Evolutionary conservation across 2,888 invertebrate species (phyloP), one percentile per base, ranked within the genome.

Genomic region (Cataglyphis livida): DNA sequence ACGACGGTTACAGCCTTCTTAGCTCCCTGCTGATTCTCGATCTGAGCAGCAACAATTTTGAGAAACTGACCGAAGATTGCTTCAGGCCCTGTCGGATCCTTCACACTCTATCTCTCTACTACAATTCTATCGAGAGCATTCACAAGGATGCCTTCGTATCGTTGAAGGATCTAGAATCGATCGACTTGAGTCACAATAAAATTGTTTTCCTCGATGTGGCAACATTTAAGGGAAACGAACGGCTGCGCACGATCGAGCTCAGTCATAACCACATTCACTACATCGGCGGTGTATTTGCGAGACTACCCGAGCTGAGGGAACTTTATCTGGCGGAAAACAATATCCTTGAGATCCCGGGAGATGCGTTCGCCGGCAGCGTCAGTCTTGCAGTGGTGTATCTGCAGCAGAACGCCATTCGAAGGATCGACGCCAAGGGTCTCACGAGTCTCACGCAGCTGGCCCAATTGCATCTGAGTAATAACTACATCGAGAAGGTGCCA

Each of bases 261-360:
- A 98, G 98, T 92, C 97, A 98, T 93, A 98, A 98, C 94, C 98
- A 98, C 93, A 96, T 98, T 65, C 98, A 98, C 94, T 96, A 97
- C 89, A 97, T 98, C 28, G 96, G 96, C 86, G 98, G 98, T 0
- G 96, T 98, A 0, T 98, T 98, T 94, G 96, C 97, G 38, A 96
- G 97, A 92, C 95, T 98, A 71, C 97, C 97, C 0, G 97, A 97
- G 87, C 95, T 98, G 51, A 96, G 97, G 48, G 98, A 98, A 94
- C 95, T 98, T 81, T 98, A 98, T 93, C 95, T 98, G 25, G 97
- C 98, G 0, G 98, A 98, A 94, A 98, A 98, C 94, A 98, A 98
- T 94, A 97, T 98, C 84, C 95, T 98, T 44, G 98, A 98, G 93
- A 96, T 98, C 90, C 96, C 98, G 0, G 96, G 96, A 15, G 97